Base-by-base conservation (phyloP, 2,113 vertebrate genomes). In the Regulus satrapa region DNA sequence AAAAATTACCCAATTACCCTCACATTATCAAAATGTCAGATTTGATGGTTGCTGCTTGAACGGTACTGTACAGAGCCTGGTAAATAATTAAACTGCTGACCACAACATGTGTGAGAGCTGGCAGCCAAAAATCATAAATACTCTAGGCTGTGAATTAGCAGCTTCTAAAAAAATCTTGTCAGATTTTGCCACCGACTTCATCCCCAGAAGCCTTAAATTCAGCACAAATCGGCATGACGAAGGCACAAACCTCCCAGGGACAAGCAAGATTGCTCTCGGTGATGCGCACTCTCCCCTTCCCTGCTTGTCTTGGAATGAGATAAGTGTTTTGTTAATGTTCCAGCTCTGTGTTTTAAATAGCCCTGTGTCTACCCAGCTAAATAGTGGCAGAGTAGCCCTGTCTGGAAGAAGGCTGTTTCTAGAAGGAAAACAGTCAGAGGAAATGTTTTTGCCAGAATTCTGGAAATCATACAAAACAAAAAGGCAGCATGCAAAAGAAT, bases 51-150 rank as follows among this genome's bases (percentile, higher is more conserved):
- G 82, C 72, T 95, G 86, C 85, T 77, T 38, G 80, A 94, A 55
- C 1, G 1, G 34, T 26, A 49, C 88, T 38, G 45, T 20, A 40
- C 58, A 38, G 58, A 89, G 88, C 74, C 58, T 73, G 92, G 94
- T 92, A 92, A 96, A 96, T 89, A 95, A 96, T 96, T 95, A 93
- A 97, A 90, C 75, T 48, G 78, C 90, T 95, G 88, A 90, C 79
- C 41, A 2, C 78, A 54, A 58, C 31, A 29, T 6, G 63, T 7
- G 58, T 3, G n/a, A 78, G 64, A 78, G 43, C 84, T 9, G 24
- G 61, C 80, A 88, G 95, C 94, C 94, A 94, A 88, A 91, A 88
- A 87, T n/a, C 82, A 82, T 78, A 86, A 92, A 85, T 40, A 76
- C 68, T 74, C 64, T 10, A 68, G 76, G 62, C 78, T 82, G 85